phyloP scores from a whole-genome alignment of 2,113 vertebrate species.

The Orycteropus afer region DNA sequence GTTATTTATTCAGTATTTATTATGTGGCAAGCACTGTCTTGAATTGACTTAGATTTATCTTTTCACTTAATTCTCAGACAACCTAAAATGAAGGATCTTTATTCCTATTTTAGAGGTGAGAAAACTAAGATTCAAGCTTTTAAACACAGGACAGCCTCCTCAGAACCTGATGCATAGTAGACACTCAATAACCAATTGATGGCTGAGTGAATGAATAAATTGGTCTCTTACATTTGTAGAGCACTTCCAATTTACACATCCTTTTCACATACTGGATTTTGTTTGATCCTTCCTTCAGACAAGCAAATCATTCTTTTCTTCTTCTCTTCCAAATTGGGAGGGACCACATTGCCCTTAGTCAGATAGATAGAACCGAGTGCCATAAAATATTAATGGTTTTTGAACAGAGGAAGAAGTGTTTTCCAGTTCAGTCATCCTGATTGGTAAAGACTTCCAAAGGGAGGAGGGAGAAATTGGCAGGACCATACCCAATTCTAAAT shows the following conservation, averaged over 20 bases:
- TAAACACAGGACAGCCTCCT: neutral
- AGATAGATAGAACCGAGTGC: neutral
- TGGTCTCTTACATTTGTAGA: neutral
- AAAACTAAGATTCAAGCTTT: neutral
- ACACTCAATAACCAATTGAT: neutral
- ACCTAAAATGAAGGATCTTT: neutral
- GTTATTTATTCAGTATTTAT: neutral
- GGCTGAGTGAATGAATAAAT: neutral
- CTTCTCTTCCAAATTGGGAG: neutral
- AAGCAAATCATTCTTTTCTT: conserved; percentile 1
- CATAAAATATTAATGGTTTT: conserved; percentile 42
- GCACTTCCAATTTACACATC: neutral
- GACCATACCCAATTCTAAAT: neutral
- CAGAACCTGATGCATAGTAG: neutral
- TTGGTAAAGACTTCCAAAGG: conserved; percentile 5
- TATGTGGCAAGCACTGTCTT: conserved; percentile 11
- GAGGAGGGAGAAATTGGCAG: neutral
- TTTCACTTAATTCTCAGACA: neutral
- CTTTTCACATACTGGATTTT: neutral
- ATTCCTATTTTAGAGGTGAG: conserved; percentile 18
- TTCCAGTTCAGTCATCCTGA: neutral
- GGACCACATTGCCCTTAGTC: neutral
- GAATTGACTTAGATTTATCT: neutral
- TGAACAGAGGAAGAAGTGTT: conserved; percentile 1
- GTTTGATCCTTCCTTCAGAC: neutral